phyloP scores from a whole-genome alignment of 2,888 invertebrate genomes.

The Noctua fimbriata region DNA sequence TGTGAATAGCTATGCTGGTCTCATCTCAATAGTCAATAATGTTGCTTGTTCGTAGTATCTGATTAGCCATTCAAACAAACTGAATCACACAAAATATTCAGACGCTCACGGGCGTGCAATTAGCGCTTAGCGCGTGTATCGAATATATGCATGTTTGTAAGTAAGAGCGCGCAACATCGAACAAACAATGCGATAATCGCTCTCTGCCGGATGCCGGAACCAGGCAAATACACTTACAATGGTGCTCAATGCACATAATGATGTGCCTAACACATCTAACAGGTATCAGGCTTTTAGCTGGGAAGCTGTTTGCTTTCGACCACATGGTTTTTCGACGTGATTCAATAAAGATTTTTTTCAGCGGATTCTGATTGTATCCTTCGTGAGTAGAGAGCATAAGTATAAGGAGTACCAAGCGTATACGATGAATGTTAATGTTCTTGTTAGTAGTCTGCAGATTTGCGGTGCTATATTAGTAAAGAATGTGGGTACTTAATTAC shows the following conservation, averaged over 20 bases:
- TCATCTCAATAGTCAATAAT: background rate
- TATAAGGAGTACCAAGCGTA: background rate
- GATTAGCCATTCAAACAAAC: background rate
- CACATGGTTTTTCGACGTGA: background rate
- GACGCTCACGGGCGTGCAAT: conserved; percentile 29
- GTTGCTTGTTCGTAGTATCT: background rate
- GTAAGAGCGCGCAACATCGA: conserved; percentile 26
- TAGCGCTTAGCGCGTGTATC: conserved; percentile 27
- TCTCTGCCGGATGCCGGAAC: conserved; percentile 36
- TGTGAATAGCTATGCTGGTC: background rate
- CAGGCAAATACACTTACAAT: conserved; percentile 53
- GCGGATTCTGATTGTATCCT: background rate
- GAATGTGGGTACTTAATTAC: background rate
- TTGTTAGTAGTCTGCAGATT: background rate
- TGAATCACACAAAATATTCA: conserved; percentile 16
- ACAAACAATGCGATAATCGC: conserved; percentile 63
- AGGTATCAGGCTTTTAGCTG: conserved; percentile 12
- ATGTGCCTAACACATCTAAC: conserved; percentile 31
- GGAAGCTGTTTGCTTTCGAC: conserved; percentile 16
- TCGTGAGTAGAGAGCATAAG: background rate
- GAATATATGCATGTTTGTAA: conserved; percentile 40
- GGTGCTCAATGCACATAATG: conserved; percentile 49
- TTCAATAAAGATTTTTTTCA: background rate
- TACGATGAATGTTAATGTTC: conserved; percentile 7
- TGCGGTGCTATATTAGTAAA: background rate